Evolutionary conservation across 1,140 invertebrate species (phyloP).

Genomic region (Euborellia annulipes): DNA sequence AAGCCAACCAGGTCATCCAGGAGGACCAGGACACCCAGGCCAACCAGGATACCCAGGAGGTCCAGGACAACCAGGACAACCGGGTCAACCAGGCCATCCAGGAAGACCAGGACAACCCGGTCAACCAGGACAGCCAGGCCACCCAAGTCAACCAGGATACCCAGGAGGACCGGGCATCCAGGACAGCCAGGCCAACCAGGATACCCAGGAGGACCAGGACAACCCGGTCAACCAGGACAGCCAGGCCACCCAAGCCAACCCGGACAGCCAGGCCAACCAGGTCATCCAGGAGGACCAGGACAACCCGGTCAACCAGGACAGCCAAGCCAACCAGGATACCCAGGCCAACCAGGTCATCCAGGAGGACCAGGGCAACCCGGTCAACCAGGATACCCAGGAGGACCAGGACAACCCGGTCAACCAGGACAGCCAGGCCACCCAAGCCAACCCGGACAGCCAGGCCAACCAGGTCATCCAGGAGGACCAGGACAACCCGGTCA

Average conservation of each 20-base stretch:
- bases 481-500: background rate
- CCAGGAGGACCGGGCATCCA: constrained; percentile 12
- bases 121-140: constrained; percentile 14
- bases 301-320: constrained; percentile 16
- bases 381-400: background rate
- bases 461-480: constrained; percentile 6
- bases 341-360: constrained; percentile 3
- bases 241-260: constrained; percentile 14
- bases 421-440: background rate
- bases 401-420: background rate
- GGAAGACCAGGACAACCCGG: constrained; percentile 16
- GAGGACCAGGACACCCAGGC: constrained; percentile 10
- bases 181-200: constrained; percentile 8
- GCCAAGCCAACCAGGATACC: constrained; percentile 2
- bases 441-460: constrained; percentile 7
- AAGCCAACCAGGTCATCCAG: constrained; percentile 16
- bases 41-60: constrained; percentile 10
- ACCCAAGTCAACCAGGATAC: constrained; percentile 13
- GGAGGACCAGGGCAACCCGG: constrained; percentile 11
- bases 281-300: constrained; percentile 12
- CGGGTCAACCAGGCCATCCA: constrained; percentile 11
- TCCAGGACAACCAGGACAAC: constrained; percentile 14
- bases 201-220: constrained; percentile 11
- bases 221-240: constrained; percentile 12
- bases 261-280: constrained; percentile 9